These are phyloP conservation scores for Parasteatoda tepidariorum DNA, from an alignment of 1,140 invertebrate species.

Conservation along the genomic window DNA sequence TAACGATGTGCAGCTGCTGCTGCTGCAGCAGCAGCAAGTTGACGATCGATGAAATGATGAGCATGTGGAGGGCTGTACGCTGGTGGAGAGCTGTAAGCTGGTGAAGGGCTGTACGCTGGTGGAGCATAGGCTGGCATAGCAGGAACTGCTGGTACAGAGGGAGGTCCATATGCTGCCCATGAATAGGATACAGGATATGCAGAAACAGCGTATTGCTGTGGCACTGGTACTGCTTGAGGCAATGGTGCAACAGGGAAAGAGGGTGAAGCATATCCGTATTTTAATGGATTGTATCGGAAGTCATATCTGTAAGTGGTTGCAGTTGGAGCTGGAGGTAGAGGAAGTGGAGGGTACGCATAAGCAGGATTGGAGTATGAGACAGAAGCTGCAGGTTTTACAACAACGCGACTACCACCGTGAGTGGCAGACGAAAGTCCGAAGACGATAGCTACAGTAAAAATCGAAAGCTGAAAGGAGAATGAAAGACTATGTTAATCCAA, in stretches of 20 bases:
- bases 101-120: too few relatives aligned
- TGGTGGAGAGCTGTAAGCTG: not conserved
- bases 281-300: not conserved
- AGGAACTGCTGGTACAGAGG: not conserved
- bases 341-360: not conserved
- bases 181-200: not conserved
- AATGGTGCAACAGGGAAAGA: not conserved
- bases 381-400: not conserved
- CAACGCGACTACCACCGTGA: not conserved
- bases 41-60: conserved; percentile 14
- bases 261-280: conserved; percentile 1
- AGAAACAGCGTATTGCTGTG: not conserved
- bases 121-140: not conserved
- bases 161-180: conserved; percentile 2
- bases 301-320: not conserved
- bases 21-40: too few relatives aligned
- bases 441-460: not conserved
- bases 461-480: not conserved
- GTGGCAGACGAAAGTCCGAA: not conserved
- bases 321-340: not conserved
- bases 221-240: not conserved
- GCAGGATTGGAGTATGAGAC: too few relatives aligned
- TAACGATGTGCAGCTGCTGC: not conserved
- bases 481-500: too few relatives aligned
- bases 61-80: not conserved